A percentile compares a stretch with the other conserved stretches of the same genome.
Evolutionary conservation across 2,888 invertebrate species (phyloP).

Genomic region (Arrhopalites spinosus): DNA sequence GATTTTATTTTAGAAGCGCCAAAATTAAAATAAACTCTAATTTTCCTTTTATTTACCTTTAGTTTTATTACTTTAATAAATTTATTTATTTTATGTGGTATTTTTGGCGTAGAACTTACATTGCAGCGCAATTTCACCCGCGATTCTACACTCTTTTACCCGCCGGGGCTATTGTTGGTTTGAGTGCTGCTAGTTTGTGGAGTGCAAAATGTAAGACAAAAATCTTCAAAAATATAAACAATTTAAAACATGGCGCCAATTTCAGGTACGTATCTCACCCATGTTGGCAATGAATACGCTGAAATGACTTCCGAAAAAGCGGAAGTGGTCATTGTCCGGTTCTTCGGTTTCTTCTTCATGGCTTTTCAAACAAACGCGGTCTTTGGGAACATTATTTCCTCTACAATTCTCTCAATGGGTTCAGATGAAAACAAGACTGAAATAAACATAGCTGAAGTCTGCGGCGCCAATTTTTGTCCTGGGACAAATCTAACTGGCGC

Average conservation of each 20-base stretch:
- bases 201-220: slow-evolving; percentile 79
- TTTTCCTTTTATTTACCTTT: no score
- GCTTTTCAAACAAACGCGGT: slow-evolving; percentile 96
- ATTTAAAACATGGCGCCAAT: no score
- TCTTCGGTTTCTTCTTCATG: slow-evolving; percentile 96
- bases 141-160: slow-evolving; percentile 86
- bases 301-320: slow-evolving; percentile 83
- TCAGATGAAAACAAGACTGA: neutral
- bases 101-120: slow-evolving; percentile 69
- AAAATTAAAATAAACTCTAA: no score
- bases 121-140: slow-evolving; percentile 91
- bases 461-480: slow-evolving; percentile 77
- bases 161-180: slow-evolving; percentile 85
- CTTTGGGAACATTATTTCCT: slow-evolving; percentile 91
- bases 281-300: slow-evolving; percentile 88
- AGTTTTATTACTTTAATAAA: no score
- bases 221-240: no score
- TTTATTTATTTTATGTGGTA: no score
- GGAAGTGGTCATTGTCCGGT: slow-evolving; percentile 90
- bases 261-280: slow-evolving; percentile 86
- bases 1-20: no score
- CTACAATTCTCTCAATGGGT: slow-evolving; percentile 75
- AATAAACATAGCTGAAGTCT: slow-evolving; percentile 60
- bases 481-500: slow-evolving; percentile 52
- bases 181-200: slow-evolving; percentile 98